A percentile compares a stretch with the other conserved stretches of the same genome.
phyloP scores from a whole-genome alignment of 2,888 invertebrate genomes.

The Rhingia rostrata region DNA sequence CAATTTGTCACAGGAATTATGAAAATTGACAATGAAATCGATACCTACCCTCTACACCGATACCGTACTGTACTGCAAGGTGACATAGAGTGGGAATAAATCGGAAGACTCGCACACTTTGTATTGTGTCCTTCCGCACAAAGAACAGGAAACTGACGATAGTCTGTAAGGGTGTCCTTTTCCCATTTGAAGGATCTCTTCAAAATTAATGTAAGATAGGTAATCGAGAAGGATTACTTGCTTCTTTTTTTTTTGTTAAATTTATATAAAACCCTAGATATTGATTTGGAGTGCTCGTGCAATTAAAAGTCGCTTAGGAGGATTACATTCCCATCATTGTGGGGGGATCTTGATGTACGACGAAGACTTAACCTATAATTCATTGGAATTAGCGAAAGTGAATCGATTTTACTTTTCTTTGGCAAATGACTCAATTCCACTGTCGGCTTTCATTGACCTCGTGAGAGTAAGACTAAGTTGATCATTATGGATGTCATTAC shows the following conservation, averaged over 20 bases:
- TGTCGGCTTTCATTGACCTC: slow-evolving; percentile 34
- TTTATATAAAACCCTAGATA: no score
- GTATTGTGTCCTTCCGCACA: slow-evolving; percentile 3
- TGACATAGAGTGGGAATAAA: slow-evolving; percentile 14
- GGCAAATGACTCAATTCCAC: slow-evolving; percentile 1
- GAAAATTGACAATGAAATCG: slow-evolving; percentile 57
- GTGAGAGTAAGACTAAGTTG: not conserved
- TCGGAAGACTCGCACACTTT: slow-evolving; percentile 8
- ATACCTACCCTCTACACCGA: slow-evolving; percentile 22
- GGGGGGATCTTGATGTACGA: not conserved
- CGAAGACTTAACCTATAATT: not conserved
- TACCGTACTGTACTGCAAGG: not conserved
- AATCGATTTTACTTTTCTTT: slow-evolving; percentile 11
- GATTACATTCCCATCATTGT: not conserved
- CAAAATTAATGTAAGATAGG: not conserved
- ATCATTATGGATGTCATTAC: slow-evolving; percentile 7
- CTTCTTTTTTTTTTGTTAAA: no score
- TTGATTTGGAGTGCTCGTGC: not conserved
- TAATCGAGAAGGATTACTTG: not conserved
- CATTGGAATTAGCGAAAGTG: slow-evolving; percentile 35
- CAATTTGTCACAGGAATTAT: slow-evolving; percentile 72
- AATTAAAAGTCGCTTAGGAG: slow-evolving; percentile 26
- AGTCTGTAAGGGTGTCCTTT: slow-evolving; percentile 37
- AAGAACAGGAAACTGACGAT: slow-evolving; percentile 57
- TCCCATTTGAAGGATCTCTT: slow-evolving; percentile 54